A percentile compares a stretch with the other conserved stretches of the same genome.
phyloP scores from a whole-genome alignment of 2,888 invertebrate genomes.

The Conus canariensis region DNA sequence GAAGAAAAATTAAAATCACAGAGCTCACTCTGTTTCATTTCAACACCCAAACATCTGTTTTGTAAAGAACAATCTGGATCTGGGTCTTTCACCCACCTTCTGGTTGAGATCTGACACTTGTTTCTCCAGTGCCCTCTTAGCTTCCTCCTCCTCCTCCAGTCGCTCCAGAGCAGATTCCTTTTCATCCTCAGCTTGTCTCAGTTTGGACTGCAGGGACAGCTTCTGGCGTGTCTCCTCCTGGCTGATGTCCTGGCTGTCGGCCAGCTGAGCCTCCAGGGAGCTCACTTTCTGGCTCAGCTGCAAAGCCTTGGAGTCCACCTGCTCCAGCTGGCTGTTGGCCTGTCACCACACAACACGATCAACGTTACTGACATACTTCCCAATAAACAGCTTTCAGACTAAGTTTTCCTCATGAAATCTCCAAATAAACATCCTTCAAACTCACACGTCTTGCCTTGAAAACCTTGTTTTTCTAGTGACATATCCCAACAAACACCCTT shows the following conservation, averaged over 20 bases:
- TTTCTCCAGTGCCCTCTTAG: slow-evolving; percentile 89
- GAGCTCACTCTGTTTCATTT: too few species aligned
- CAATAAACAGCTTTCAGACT: too few species aligned
- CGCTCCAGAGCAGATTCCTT: slow-evolving; percentile 92
- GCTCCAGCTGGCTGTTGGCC: slow-evolving; percentile 87
- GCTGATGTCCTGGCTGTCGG: slow-evolving; percentile 90
- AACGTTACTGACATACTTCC: too few species aligned
- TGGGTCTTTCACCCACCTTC: slow-evolving; percentile 62
- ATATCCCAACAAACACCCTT: too few species aligned
- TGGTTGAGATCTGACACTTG: slow-evolving; percentile 81
- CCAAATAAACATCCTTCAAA: too few species aligned
- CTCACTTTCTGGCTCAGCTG: slow-evolving; percentile 91
- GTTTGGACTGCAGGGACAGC: slow-evolving; percentile 85
- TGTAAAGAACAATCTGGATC: too few species aligned
- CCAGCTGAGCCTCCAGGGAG: slow-evolving; percentile 91
- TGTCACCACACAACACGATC: not conserved
- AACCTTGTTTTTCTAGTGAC: too few species aligned
- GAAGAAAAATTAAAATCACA: too few species aligned
- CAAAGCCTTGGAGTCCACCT: slow-evolving; percentile 93
- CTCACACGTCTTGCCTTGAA: too few species aligned
- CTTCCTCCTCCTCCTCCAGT: slow-evolving; percentile 97
- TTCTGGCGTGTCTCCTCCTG: slow-evolving; percentile 98
- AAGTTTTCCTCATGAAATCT: not conserved
- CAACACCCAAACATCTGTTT: too few species aligned
- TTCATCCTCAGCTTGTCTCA: slow-evolving; percentile 94